Base-by-base conservation (phyloP, 2,797 vertebrate species). In the Rhynchonycteris naso region DNA sequence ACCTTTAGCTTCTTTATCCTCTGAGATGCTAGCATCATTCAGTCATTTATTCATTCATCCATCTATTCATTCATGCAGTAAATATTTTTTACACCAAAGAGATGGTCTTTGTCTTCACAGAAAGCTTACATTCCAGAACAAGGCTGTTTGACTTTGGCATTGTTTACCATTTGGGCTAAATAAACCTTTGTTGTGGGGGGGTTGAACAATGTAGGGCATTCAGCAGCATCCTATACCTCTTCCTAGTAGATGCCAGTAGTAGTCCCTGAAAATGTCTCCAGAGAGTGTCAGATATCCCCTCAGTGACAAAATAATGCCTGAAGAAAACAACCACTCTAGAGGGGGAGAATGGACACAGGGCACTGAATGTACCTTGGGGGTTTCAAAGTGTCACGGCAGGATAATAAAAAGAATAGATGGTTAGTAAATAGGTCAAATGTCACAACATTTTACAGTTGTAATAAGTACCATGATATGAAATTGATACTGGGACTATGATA, bases 11-110 rank as follows among this genome's bases (percentile, higher is more conserved):
- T 54, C n/a, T 78, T 92, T 61, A 43, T 58, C 33, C 12, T 75
- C 22, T 72, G 63, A 85, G 59, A 87, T 1, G 38, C 2, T 28
- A 54, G n/a, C 33, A 58, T 54, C 18, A 24, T 69, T 33, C 15
- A 71, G 15, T 43, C 35, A 61, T 65, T 43, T 26, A 61, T 65
- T n/a, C 38, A 18, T 61, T 35, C 12, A 63, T 30, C 58, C 79
- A 47, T 68, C 54, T 35, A 35, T 72, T 43, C 28, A 43, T 66
- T 84, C 35, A 82, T 30, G 7, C 4, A 7, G 2, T 80, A 80
- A 76, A 91, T 91, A 63, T 66, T 52, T 90, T 33, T 35, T 72
- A 84, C 89, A 21, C 28, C 12, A 76, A 91, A 94, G 52, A 75
- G 12, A 24, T 4, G 43, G 18, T 75, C 21, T 85, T n/a, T 58